Percentiles rank a stretch among this genome's conserved stretches.
phyloP scores from a whole-genome alignment of 2,797 vertebrate genomes.

The Prunella strophiata region DNA sequence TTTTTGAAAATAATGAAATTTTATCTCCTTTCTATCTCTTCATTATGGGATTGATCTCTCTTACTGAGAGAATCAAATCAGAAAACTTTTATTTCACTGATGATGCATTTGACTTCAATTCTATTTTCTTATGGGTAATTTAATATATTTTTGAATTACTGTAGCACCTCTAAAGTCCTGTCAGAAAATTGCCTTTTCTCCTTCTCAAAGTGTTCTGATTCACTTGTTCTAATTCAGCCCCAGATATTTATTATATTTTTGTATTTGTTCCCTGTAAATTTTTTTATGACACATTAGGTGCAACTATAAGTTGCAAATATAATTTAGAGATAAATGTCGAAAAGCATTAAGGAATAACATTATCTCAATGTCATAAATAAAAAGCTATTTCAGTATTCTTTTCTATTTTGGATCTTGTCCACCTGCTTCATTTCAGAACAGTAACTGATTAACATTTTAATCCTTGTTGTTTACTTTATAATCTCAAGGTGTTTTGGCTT shows the following conservation, averaged over 20 bases:
- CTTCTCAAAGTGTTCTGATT: not conserved
- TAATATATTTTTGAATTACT: not conserved
- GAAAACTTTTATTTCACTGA: not conserved
- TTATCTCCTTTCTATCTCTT: not conserved
- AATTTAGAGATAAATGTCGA: slow-evolving; percentile 30
- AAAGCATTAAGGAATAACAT: slow-evolving; percentile 41
- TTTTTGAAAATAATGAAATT: not conserved
- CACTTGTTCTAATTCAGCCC: not conserved
- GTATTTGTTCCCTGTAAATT: not conserved
- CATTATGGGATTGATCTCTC: not conserved
- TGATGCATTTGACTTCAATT: not conserved
- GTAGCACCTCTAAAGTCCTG: not conserved
- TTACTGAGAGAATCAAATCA: not conserved
- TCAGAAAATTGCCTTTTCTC: not conserved
- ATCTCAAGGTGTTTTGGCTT: not conserved
- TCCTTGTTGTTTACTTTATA: not conserved
- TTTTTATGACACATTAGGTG: not conserved
- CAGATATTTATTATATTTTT: not conserved
- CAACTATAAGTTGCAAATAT: not conserved
- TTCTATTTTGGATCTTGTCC: not conserved
- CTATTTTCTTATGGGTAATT: not conserved
- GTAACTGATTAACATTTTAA: not conserved
- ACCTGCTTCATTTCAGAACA: slow-evolving; percentile 10
- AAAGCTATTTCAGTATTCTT: not conserved
- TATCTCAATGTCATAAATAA: slow-evolving; percentile 19